Evolutionary conservation across 2,888 invertebrate genomes (phyloP), one percentile per base, ranked within the genome.

Genomic region (Drosophila stalkeri): DNA sequence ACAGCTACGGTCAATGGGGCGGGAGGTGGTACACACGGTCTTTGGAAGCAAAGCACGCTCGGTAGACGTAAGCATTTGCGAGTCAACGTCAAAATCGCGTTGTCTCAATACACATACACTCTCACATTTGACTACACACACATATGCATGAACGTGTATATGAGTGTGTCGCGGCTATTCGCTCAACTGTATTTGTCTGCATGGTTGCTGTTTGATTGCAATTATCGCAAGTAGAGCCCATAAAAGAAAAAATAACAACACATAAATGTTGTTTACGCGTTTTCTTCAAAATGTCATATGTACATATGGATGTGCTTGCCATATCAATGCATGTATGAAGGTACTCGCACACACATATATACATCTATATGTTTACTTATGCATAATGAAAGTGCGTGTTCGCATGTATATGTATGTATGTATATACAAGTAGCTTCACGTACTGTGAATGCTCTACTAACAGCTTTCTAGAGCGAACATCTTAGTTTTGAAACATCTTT

Each of bases 191-290:
- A 27, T 60, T 64, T 56, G 43, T 68, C 68, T 63, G 63, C 63
- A 64, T 56, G 52, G 69, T 49, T 57, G 62, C 67, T 74, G 66
- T 77, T 75, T 81, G 80, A 77, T 83, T 71, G 82, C 76, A 86
- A 89, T 89, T 85, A 89, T 81, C 80, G 72, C 75, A 84, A 72
- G 75, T 86, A 78, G 63, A 83, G 59, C 70, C 72, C 72, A 79
- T 82, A 80, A 81, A 80, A 62, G 41, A 64, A 75, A 73, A 23
- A 70, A 77, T 68, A 70, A 64, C 67, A 55, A 83, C 70, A 72
- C 66, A 76, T 76, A 68, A 68, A 72, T 75, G 74, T 80, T 81
- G 82, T 89, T 88, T 81, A 86, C 80, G 81, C 81, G 72, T 81
- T 81, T 59, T 65, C 65, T 57, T 51, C 41, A 52, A 60, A 63